Conservation (phyloP, 37 sponge, comb jelly and placozoan genomes). For the Diacarnus erythraeanus region DNA sequence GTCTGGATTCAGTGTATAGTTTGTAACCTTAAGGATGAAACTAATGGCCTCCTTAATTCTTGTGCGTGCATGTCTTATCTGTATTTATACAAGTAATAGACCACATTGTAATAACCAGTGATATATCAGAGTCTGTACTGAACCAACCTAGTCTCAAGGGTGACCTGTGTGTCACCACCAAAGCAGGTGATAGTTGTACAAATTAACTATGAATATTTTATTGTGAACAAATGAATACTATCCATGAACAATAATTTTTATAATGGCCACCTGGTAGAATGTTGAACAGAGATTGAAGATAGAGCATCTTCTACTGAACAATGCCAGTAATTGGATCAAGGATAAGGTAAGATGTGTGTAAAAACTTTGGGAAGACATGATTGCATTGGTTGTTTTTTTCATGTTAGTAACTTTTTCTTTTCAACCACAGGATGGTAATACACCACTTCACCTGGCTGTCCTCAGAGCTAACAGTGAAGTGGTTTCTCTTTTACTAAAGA, state of each 20-base stretch:
- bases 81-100: background rate
- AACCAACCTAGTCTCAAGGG: too few species aligned
- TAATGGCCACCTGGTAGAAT: background rate
- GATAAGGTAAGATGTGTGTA: too few species aligned
- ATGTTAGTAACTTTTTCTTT: background rate
- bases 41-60: background rate
- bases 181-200: too few species aligned
- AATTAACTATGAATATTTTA: too few species aligned
- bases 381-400: background rate
- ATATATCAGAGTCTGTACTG: background rate
- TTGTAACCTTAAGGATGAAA: background rate
- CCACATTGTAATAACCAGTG: background rate
- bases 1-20: background rate
- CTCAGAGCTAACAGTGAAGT: conserved; percentile 1
- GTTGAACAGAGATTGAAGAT: conserved; percentile 20
- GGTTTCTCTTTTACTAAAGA: background rate
- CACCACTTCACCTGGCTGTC: conserved; percentile 15
- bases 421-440: conserved; percentile 27
- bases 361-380: too few species aligned
- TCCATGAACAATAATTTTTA: too few species aligned
- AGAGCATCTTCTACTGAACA: background rate
- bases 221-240: too few species aligned
- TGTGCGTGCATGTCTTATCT: background rate
- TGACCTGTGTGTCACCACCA: too few species aligned
- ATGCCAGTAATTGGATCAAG: background rate